Evolutionary conservation across 2,888 invertebrate genomes (phyloP), one percentile per base, ranked within the genome.

Genomic region (Tolmerus cingulatus): DNA sequence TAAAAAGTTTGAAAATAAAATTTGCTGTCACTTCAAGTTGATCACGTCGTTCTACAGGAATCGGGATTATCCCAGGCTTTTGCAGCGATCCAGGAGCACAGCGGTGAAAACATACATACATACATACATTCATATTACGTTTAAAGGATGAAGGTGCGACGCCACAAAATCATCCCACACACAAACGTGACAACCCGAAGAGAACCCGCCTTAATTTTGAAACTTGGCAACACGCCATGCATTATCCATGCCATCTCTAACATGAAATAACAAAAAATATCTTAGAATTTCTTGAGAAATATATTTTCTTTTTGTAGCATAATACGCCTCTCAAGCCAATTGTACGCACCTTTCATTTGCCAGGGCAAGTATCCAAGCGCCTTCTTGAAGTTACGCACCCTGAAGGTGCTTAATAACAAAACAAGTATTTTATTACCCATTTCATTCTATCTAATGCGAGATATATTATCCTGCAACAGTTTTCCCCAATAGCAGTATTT

Each of bases 1-100:
- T 66, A 27, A 66, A 40, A 78, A 81, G 81, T 81, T 81, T 81
- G 55, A 81, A 81, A 81, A 81, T 51, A 81, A 81, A 81, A 81
- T 55, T 81, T 81, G 27, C 55, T 81, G 81, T 81, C 27, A 55
- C 55, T 57, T 81, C 55, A 34, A 55, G 30, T 81, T 81, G 55
- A 81, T 81, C 81, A 81, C 81, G 81, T 55, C 34, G 30, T 55
- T 55, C 16, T 81, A 5, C 40, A 40, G 46, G 23, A 40, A 43
- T 30, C 57, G 14, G 34, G 37, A 81, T 81, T 55, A 81, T 81
- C 55, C 30, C n/a, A n/a, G 37, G 30, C 81, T 81, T 51, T 81
- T 51, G 27, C 51, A 55, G 5, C 55, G 12, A 55, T 55, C 51
- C 51, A n/a, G 46, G 55, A 27, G 12, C 2, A 79, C 34, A 81